phyloP scores from a whole-genome alignment of 2,113 vertebrate genomes.

The Xiphophorus hellerii region DNA sequence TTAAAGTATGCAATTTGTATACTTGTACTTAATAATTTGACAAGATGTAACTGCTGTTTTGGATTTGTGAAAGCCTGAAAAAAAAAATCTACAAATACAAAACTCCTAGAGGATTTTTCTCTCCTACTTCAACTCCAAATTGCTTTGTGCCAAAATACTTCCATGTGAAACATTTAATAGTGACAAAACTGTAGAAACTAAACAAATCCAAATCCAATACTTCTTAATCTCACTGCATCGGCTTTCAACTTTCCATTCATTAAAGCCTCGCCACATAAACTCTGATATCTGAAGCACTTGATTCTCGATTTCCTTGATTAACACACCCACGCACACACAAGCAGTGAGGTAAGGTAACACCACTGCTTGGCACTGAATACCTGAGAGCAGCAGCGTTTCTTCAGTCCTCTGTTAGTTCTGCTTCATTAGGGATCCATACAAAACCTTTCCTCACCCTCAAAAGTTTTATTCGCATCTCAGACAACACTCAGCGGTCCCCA shows the following conservation, averaged over 20 bases:
- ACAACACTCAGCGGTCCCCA: too few species aligned
- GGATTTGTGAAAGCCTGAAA: too few species aligned
- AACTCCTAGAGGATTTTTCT: too few species aligned
- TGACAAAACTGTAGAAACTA: not conserved
- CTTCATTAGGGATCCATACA: slow-evolving; percentile 38
- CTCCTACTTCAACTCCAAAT: too few species aligned
- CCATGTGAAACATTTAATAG: too few species aligned
- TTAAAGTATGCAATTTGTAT: too few species aligned
- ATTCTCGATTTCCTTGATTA: slow-evolving; percentile 1
- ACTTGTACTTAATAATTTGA: too few species aligned
- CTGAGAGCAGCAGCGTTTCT: slow-evolving; percentile 2
- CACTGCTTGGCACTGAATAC: not conserved
- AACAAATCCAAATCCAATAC: not conserved
- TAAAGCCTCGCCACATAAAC: slow-evolving; percentile 25
- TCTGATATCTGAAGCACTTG: slow-evolving; percentile 12
- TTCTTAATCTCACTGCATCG: too few species aligned
- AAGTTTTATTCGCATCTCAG: not conserved
- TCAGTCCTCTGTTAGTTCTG: slow-evolving; percentile 12
- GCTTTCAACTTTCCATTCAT: slow-evolving; percentile 23
- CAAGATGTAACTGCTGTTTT: too few species aligned
- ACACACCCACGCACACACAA: slow-evolving; percentile 5
- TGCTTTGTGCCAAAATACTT: too few species aligned
- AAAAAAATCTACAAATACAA: too few species aligned
- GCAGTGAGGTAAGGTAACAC: slow-evolving; percentile 21
- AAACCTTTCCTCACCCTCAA: not conserved